These are phyloP conservation scores for Thaleichthys pacificus DNA, from an alignment of 2,797 vertebrate species.

Conservation along the genomic window DNA sequence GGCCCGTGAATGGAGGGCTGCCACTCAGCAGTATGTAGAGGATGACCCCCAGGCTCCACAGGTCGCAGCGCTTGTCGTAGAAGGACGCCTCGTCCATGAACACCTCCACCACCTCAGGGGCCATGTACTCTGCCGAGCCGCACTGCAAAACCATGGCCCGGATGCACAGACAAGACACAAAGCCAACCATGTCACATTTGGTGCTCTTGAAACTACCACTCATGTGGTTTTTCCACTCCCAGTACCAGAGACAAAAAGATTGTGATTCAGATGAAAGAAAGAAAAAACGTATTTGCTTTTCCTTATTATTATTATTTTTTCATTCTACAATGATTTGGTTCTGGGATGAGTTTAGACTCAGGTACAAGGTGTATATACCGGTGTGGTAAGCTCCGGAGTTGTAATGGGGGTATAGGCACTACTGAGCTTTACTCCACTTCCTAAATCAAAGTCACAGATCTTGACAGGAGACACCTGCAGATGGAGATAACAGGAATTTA, in stretches of 20 bases:
- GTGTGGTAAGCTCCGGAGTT: constrained; percentile 95
- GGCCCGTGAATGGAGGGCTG: constrained; percentile 94
- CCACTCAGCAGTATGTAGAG: constrained; percentile 96
- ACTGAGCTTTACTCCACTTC: constrained; percentile 93
- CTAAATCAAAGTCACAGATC: constrained; percentile 98
- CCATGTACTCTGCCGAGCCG: constrained; percentile 97
- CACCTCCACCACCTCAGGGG: constrained; percentile 95
- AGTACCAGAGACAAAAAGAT: too few species aligned
- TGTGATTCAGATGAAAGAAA: too few species aligned
- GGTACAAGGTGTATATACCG: constrained; percentile 69
- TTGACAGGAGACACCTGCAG: constrained; percentile 91
- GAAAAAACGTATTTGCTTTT: too few species aligned
- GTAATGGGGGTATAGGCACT: constrained; percentile 93
- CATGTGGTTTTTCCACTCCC: too few species aligned
- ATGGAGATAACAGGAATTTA: not conserved
- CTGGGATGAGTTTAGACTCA: not conserved
- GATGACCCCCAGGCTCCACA: constrained; percentile 97
- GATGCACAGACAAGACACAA: not conserved
- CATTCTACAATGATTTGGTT: not conserved
- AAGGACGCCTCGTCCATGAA: constrained; percentile 97
- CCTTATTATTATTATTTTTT: too few species aligned
- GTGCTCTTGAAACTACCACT: too few species aligned
- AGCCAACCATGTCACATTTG: too few species aligned
- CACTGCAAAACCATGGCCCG: constrained; percentile 72
- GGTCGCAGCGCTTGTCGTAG: constrained; percentile 96